Evolutionary conservation across 64 coral and sea anemone genomes (phyloP).

Genomic region (Orbicella faveolata): DNA sequence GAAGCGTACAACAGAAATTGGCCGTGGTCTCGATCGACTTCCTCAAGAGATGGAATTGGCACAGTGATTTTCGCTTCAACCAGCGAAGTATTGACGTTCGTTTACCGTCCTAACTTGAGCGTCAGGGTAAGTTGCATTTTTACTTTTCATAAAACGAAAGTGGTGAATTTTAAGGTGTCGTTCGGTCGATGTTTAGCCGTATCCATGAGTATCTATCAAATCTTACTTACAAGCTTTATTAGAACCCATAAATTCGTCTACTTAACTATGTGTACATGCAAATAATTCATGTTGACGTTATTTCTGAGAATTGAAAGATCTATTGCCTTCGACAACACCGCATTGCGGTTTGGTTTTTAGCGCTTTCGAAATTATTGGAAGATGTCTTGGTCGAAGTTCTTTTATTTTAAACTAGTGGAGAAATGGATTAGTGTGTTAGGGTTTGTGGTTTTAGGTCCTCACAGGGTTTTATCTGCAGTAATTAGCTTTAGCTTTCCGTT

Average conservation of each 20-base stretch:
- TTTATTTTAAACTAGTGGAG: too few species aligned
- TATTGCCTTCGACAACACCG: neutral
- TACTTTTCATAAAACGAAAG: neutral
- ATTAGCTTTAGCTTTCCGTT: neutral
- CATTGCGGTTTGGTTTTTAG: too few species aligned
- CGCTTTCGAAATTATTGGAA: too few species aligned
- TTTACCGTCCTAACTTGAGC: constrained; percentile 50
- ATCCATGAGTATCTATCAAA: neutral
- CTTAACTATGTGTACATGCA: too few species aligned
- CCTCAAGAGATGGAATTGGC: neutral
- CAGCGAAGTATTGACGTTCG: constrained; percentile 24
- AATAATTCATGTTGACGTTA: too few species aligned
- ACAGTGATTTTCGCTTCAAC: neutral
- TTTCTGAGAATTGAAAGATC: neutral
- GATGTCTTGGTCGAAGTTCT: too few species aligned
- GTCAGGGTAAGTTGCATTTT: constrained; percentile 33
- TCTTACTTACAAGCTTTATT: too few species aligned
- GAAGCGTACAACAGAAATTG: neutral
- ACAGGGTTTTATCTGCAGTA: too few species aligned
- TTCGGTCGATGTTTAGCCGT: neutral
- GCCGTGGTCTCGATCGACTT: constrained; percentile 23
- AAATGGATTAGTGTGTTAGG: too few species aligned
- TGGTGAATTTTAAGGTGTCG: neutral
- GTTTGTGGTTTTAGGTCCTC: too few species aligned
- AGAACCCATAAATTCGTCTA: too few species aligned